These are phyloP conservation scores for Raja brachyura DNA, from an alignment of 2,113 vertebrate genomes.

Conservation along the genomic window DNA sequence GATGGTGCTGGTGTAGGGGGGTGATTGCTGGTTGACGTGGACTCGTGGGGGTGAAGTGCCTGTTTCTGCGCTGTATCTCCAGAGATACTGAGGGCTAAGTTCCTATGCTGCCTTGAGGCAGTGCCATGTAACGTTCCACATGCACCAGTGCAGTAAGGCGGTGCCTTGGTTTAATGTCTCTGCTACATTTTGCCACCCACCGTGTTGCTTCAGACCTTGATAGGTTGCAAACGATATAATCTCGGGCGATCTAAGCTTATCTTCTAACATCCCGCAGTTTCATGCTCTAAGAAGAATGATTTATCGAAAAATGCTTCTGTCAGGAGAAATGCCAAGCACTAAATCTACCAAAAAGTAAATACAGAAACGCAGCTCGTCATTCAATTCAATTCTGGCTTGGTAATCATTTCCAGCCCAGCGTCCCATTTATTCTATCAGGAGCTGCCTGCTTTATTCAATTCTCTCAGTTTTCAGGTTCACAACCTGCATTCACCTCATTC, in stretches of 20 bases:
- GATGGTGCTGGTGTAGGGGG: too few relatives aligned
- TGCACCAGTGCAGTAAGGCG: too few relatives aligned
- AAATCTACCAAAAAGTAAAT: conserved; percentile 8
- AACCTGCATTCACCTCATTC: not conserved
- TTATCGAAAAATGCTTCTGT: conserved; percentile 17
- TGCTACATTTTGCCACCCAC: not conserved
- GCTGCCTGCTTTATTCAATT: not conserved
- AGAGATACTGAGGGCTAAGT: too few relatives aligned
- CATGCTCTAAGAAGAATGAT: not conserved
- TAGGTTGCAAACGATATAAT: not conserved
- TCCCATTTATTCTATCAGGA: conserved; percentile 1
- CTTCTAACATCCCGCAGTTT: not conserved
- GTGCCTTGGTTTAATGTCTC: too few relatives aligned
- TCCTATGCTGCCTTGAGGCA: too few relatives aligned
- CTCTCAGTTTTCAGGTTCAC: not conserved
- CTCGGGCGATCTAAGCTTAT: not conserved
- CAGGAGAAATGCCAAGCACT: conserved; percentile 2
- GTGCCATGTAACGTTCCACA: too few relatives aligned
- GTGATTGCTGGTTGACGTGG: too few relatives aligned
- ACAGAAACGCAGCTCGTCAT: not conserved
- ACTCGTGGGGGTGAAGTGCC: too few relatives aligned
- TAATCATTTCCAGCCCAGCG: conserved; percentile 4
- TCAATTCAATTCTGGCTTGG: conserved; percentile 15
- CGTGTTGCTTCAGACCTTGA: not conserved
- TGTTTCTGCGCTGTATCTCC: too few relatives aligned